A percentile compares a stretch with the other conserved stretches of the same genome.
Evolutionary conservation across 2,113 vertebrate species (phyloP).

Genomic region (Protobothrops mucrosquamatus): DNA sequence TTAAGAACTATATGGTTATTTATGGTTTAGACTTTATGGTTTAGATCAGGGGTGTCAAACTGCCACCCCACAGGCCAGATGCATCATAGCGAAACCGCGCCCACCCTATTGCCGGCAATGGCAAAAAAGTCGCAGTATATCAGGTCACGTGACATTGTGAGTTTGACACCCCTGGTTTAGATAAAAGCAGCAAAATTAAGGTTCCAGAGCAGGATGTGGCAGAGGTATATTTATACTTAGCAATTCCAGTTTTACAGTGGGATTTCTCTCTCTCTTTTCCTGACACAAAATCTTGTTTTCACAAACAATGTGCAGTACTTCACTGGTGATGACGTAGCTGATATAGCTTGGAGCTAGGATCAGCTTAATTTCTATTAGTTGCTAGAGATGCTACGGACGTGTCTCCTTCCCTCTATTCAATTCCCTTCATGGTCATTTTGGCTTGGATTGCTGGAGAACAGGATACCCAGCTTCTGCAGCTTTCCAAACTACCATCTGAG

Average conservation of each 20-base stretch:
- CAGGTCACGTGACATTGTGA: no score
- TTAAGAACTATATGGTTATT: background rate
- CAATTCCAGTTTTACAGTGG: background rate
- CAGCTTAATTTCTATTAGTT: background rate
- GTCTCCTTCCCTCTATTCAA: background rate
- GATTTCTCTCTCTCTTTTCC: background rate
- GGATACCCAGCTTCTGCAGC: background rate
- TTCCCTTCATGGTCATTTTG: background rate
- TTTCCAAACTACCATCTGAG: background rate
- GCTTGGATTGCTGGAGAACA: background rate
- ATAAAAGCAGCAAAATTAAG: background rate
- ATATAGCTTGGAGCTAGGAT: background rate
- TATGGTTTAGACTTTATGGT: background rate
- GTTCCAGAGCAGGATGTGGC: background rate
- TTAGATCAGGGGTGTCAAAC: background rate
- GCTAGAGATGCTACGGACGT: background rate
- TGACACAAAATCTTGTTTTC: background rate
- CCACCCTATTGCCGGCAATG: no score
- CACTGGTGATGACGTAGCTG: background rate
- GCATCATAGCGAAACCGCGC: no score
- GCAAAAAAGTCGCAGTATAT: no score
- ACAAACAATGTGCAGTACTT: background rate
- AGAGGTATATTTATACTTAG: background rate
- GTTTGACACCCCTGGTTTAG: background rate
- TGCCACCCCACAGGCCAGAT: no score